A percentile compares a stretch with the other conserved stretches of the same genome.
These are phyloP conservation scores for Hipposideros larvatus DNA, from an alignment of 2,797 vertebrate genomes.

Conservation along the genomic window DNA sequence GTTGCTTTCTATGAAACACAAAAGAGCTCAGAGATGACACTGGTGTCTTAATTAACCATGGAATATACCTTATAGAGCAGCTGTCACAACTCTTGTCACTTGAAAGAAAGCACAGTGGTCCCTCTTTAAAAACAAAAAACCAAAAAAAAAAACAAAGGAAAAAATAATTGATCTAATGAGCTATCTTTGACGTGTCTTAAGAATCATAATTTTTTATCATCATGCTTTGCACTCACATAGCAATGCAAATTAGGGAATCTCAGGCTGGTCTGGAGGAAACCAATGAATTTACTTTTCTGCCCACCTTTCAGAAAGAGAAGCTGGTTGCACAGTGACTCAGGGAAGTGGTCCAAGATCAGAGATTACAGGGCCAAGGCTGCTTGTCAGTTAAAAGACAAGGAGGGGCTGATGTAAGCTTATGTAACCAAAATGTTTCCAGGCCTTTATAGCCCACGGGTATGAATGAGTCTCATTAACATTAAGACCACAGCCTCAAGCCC, in stretches of 20 bases:
- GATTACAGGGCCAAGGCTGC: neutral
- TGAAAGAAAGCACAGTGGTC: conserved; percentile 76
- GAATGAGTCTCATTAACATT: neutral
- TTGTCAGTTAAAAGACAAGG: neutral
- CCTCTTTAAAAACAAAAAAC: conserved; percentile 17
- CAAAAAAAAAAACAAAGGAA: neutral
- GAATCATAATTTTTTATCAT: conserved; percentile 43
- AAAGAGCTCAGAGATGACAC: conserved; percentile 68
- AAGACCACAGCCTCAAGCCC: neutral
- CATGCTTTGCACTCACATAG: neutral
- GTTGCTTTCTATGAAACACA: conserved; percentile 74
- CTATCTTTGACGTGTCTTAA: conserved; percentile 44
- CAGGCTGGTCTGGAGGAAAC: conserved; percentile 2
- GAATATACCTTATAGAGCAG: conserved; percentile 71
- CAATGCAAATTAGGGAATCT: conserved; percentile 26
- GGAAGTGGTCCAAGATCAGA: conserved; percentile 56
- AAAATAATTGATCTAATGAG: conserved; percentile 67
- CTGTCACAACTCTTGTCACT: conserved; percentile 76
- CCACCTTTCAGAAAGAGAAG: neutral
- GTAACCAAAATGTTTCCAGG: neutral
- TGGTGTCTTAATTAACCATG: conserved; percentile 81
- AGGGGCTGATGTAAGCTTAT: neutral
- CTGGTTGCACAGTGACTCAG: neutral
- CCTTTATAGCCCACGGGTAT: neutral
- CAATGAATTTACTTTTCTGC: neutral